A percentile compares a stretch with the other conserved stretches of the same genome.
These are phyloP conservation scores for Tipula vernalis DNA, from an alignment of 2,888 invertebrate species.

Conservation along the genomic window DNA sequence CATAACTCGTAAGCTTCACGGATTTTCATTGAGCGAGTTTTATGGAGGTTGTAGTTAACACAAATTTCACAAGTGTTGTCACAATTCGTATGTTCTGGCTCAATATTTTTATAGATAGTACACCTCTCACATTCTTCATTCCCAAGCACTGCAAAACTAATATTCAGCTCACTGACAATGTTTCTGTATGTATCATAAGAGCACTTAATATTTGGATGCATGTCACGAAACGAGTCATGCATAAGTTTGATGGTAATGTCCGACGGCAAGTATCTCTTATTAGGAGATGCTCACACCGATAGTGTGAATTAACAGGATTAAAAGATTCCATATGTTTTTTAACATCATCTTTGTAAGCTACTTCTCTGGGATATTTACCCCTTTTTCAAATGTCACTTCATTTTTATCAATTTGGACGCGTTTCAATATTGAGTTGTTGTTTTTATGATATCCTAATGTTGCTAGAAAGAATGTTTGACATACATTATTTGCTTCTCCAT, in stretches of 20 bases:
- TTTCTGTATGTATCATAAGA: not conserved
- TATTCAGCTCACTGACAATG: not conserved
- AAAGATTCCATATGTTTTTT: not conserved
- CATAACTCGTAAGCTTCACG: not conserved
- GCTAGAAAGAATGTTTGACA: not conserved
- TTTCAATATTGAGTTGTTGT: not conserved
- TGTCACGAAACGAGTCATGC: not conserved
- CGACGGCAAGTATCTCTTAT: not conserved
- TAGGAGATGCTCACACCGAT: not conserved
- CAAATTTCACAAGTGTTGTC: not conserved
- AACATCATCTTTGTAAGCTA: not conserved
- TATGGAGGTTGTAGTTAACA: not conserved
- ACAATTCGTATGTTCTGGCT: not conserved
- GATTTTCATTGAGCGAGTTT: not conserved
- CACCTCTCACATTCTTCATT: too few species aligned
- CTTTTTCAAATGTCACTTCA: not conserved
- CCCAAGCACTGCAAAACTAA: not conserved
- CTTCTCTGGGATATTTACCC: not conserved
- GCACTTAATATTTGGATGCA: not conserved
- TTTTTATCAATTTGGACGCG: not conserved
- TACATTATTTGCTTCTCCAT: not conserved
- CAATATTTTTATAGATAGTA: not conserved
- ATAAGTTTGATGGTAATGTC: not conserved
- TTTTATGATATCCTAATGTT: not conserved
- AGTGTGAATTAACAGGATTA: not conserved